Evolutionary conservation across 2,888 invertebrate genomes (phyloP), one percentile per base, ranked within the genome.

Genomic region (Erebia epiphron): DNA sequence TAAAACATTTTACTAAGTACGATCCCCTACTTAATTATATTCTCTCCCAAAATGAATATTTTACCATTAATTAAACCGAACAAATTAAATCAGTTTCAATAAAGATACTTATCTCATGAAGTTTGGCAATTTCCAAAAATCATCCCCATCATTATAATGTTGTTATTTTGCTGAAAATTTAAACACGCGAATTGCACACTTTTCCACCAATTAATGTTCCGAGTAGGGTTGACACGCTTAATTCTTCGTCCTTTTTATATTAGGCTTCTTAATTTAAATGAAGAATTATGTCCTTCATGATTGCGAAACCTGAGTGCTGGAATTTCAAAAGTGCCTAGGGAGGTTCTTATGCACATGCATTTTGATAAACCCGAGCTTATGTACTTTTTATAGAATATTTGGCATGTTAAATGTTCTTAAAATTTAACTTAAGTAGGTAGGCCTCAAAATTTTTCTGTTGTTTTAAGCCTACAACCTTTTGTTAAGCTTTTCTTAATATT

Each of bases 121-220:
- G 65, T 60, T 68, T 35, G 43, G 58, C 58, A 62, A 43, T 67
- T 67, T 61, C 43, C 49, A 41, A 67, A 71, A 71, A 67, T 62
- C 66, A 66, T 50, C 68, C 52, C 14, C 67, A 67, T 69, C 50
- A 89, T 90, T 87, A 83, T 86, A 80, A 75, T 83, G 86, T 88
- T 86, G 88, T 89, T 89, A 89, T 91, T 89, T 86, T 86, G 86
- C 79, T 77, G 77, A 84, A 83, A 86, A 84, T 88, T 86, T 86
- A 87, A 89, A 88, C 87, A 88, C 79, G 82, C 81, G 86, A 86
- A 89, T 86, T 89, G 90, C 85, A 86, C 91, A 90, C 87, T 91
- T 89, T 89, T 87, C 84, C 88, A 85, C 84, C 90, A 90, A 91
- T 91, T 90, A 90, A 87, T 88, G 86, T 85, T 85, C 83, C 82